These are phyloP conservation scores for Notothenia rossii DNA, from an alignment of 2,113 vertebrate genomes.

Conservation along the genomic window DNA sequence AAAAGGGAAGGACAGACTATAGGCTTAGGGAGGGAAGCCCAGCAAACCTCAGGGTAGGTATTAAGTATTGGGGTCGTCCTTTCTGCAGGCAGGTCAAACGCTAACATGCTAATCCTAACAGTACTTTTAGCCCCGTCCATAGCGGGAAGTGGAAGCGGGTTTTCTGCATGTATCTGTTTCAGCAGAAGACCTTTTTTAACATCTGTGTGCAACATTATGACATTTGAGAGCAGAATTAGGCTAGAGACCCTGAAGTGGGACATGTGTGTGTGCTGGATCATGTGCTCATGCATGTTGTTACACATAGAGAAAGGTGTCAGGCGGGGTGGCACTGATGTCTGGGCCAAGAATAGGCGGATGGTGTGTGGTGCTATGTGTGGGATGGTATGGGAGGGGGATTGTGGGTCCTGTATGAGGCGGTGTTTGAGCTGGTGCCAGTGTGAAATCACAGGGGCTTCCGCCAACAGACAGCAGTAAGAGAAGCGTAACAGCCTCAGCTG, in stretches of 20 bases:
- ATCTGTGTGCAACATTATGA: constrained; percentile 14
- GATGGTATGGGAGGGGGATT: constrained; percentile 48
- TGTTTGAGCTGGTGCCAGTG: constrained; percentile 77
- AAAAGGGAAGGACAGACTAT: constrained; percentile 71
- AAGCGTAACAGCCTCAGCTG: constrained; percentile 76
- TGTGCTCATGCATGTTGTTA: constrained; percentile 31
- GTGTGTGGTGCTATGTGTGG: constrained; percentile 61
- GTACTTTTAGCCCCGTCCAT: constrained; percentile 41
- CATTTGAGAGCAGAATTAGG: constrained; percentile 30
- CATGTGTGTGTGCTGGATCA: constrained; percentile 17
- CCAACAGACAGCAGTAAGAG: constrained; percentile 66
- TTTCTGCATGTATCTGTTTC: constrained; percentile 35
- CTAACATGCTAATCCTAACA: constrained; percentile 75
- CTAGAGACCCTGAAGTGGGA: constrained; percentile 33
- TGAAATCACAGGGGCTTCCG: constrained; percentile 76
- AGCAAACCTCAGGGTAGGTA: constrained; percentile 69
- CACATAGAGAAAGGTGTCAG: constrained; percentile 47
- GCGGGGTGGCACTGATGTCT: constrained; percentile 34
- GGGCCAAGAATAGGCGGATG: constrained; percentile 65
- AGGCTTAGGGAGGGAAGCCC: constrained; percentile 65
- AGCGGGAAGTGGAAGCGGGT: constrained; percentile 22
- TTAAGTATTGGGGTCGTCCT: constrained; percentile 71
- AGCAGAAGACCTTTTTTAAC: constrained; percentile 21
- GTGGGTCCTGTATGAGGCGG: constrained; percentile 48
- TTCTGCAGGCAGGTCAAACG: constrained; percentile 72